phyloP scores from a whole-genome alignment of 2,888 invertebrate genomes.

The Melikaiella ostensackeni region DNA sequence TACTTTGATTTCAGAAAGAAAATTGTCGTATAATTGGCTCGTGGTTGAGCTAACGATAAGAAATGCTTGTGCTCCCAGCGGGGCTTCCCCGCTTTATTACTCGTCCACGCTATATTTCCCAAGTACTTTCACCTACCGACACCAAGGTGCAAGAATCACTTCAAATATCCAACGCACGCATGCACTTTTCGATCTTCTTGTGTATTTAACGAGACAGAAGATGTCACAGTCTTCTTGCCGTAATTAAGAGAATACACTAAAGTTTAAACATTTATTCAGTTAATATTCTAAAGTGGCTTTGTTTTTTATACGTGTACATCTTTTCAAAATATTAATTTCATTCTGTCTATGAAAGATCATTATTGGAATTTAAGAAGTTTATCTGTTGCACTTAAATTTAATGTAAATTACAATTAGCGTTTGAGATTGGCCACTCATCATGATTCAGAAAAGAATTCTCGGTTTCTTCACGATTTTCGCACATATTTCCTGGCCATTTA shows the following conservation, averaged over 20 bases:
- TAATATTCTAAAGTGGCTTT: not conserved
- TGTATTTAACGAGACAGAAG: conserved; percentile 50
- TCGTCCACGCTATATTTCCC: conserved; percentile 41
- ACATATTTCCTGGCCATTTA: no score
- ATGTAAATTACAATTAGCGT: no score
- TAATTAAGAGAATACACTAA: conserved; percentile 54
- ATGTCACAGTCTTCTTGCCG: conserved; percentile 47
- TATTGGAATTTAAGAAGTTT: no score
- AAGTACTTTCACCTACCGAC: conserved; percentile 3
- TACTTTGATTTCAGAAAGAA: conserved; percentile 37
- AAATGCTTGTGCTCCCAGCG: conserved; percentile 31
- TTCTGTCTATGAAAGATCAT: no score
- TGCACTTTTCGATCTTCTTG: conserved; percentile 45
- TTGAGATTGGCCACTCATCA: no score
- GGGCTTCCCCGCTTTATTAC: conserved; percentile 45
- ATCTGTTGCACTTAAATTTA: no score
- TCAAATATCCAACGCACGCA: conserved; percentile 51
- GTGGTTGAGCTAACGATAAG: conserved; percentile 33
- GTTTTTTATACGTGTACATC: no score
- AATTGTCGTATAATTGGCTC: conserved; percentile 37
- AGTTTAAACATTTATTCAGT: conserved; percentile 44
- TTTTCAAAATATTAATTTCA: no score
- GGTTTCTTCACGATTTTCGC: no score
- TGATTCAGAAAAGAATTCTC: no score
- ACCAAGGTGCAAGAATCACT: conserved; percentile 48